Base-by-base conservation (phyloP, 2,888 invertebrate genomes). In the Patella depressa region DNA sequence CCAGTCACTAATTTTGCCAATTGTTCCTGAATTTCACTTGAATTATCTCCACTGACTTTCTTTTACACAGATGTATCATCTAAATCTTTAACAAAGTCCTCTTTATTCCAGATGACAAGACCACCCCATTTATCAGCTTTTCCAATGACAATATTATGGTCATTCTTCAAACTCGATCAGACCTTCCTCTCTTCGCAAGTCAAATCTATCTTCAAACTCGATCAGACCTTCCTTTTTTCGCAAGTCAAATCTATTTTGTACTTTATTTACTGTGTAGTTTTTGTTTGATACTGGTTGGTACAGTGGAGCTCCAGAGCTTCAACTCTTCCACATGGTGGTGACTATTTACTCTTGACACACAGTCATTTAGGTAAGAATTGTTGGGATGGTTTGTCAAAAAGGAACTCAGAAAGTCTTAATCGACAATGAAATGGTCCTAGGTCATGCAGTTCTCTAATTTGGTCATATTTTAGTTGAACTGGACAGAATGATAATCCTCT, bases 101-200 rank as follows among this genome's bases (percentile, higher is more conserved):
- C 55, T 12, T 19, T 73, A 54, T 73, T 73, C 73, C 55, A 73
- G 29, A 73, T 53, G 29, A 54, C 55, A 19, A 55, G 53, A 12
- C 57, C 57, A 73, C 73, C 73, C 45, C 57, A 45, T 73, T 73
- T 73, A 55, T 73, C 73, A 54, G 57, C 29, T 73, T 73, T 73
- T 73, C 73, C 73, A 24, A 55, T 73, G 14, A 73, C 54, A 55
- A 73, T 73, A 3, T n/a, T 19, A n/a, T 19, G n/a, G 24, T 73
- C 73, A 17, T 73, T 29, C 55, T 29, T 73, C n/a, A 73, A 57
- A 17, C 15, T 57, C 0, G 15, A 57, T n/a, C 3, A n/a, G 14
- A 7, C 14, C n/a, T 14, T 17, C n/a, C 57, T 57, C n/a, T 57
- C 57, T 57, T 12, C 15, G 14, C 3, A 0, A 17, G 57, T 57